Evolutionary conservation across 2,888 invertebrate species (phyloP), one percentile per base, ranked within the genome.

Genomic region (Apodemia mormo): DNA sequence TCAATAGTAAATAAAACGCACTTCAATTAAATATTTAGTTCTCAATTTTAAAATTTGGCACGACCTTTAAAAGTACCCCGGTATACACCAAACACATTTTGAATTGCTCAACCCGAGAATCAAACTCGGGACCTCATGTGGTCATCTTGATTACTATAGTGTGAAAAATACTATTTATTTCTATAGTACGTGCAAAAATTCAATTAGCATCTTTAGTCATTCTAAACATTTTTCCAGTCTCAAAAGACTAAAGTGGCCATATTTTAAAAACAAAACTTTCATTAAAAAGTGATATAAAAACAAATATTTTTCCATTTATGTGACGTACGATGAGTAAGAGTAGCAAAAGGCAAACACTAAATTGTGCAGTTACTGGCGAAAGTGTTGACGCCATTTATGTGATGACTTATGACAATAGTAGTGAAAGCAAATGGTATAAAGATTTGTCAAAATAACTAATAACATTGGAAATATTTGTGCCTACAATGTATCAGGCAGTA

Each of bases 181-280:
- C 71, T 76, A 74, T 85, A 77, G 82, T 84, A 81, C 82, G 84
- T 74, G 82, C 78, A 78, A 71, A 45, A 72, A 72, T 80, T 83
- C 86, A 87, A 88, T 90, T 89, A 89, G 85, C 86, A 85, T 86
- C 84, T 80, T 84, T 77, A 78, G 86, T 40, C 40, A 88, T 89
- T 85, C 85, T 85, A 9, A 40, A 86, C 82, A 84, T 45, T 29
- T 40, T 40, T 9, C 9, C 9, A 43, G 56, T 30, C 29, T 29
- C 49, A 49, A 12, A 68, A 66, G 61, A 56, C 45, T 40, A 67
- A 14, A n/a, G 40, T 67, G 58, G 56, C 29, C 12, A 43, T 33
- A 58, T 56, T 65, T 68, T 40, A 56, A 65, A 68, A 68, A 58
- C 40, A 43, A 56, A 71, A 71, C 56, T 67, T 52, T 65, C 67